A percentile compares a stretch with the other conserved stretches of the same genome.
These are phyloP conservation scores for Rhipidura dahli DNA, from an alignment of 2,113 vertebrate species.

Conservation along the genomic window DNA sequence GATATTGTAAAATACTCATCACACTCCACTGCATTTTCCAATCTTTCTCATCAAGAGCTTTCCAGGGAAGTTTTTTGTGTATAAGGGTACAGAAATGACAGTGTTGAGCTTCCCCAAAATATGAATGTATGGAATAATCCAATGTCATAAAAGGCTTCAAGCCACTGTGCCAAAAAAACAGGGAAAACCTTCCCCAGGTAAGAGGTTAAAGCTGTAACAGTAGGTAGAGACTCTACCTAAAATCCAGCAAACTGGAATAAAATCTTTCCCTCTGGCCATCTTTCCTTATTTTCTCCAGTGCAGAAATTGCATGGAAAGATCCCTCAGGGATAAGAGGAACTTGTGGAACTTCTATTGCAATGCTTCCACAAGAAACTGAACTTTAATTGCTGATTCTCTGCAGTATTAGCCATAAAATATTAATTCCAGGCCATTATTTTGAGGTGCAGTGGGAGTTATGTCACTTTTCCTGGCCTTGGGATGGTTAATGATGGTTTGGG, in stretches of 20 bases:
- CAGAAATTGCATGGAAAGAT: background rate
- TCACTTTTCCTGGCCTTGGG: background rate
- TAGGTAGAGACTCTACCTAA: background rate
- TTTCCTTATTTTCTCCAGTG: background rate
- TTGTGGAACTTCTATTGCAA: background rate
- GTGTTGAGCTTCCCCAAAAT: background rate
- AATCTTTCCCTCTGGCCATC: background rate
- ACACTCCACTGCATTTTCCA: background rate
- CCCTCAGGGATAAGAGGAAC: background rate
- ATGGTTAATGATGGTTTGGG: background rate
- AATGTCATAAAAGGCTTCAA: background rate
- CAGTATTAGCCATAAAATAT: background rate
- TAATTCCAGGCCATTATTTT: background rate
- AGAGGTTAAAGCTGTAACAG: background rate
- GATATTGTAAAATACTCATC: background rate
- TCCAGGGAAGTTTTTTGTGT: background rate
- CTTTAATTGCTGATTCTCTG: background rate
- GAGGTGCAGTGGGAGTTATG: background rate
- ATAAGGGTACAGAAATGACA: background rate
- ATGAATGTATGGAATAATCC: background rate
- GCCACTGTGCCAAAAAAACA: background rate
- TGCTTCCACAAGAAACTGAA: background rate
- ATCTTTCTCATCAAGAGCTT: background rate
- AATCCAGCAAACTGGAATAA: background rate
- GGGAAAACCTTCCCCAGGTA: background rate